Conservation (phyloP, 2,888 invertebrate species). For the Eucera pruinosa region DNA sequence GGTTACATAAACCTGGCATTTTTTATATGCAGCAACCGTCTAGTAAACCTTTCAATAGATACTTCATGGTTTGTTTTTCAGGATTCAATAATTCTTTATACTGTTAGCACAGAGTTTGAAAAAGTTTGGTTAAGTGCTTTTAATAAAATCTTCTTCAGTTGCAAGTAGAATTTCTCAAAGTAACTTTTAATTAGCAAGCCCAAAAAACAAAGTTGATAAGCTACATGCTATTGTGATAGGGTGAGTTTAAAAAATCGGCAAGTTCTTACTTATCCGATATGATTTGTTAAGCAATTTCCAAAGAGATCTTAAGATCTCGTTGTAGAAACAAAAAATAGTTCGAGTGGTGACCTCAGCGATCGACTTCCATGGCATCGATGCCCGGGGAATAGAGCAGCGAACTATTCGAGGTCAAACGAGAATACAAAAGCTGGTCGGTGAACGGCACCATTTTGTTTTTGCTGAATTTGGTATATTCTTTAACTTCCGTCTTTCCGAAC, state of each 20-base stretch:
- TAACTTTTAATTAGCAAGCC: background rate
- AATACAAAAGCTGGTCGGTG: constrained; percentile 51
- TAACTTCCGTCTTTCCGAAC: no score
- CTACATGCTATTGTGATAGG: no score
- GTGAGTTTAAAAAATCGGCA: background rate
- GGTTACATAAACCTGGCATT: no score
- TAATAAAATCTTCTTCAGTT: background rate
- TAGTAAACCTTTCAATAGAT: no score
- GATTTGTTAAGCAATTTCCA: background rate
- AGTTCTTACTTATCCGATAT: background rate
- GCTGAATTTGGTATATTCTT: background rate
- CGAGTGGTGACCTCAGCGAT: constrained; percentile 53
- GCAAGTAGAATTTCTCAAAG: background rate
- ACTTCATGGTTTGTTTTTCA: no score
- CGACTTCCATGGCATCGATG: constrained; percentile 56
- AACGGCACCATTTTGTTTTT: constrained; percentile 34
- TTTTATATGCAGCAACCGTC: no score
- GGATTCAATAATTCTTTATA: no score
- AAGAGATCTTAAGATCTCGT: constrained; percentile 1
- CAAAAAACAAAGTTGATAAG: no score
- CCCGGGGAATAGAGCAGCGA: constrained; percentile 58
- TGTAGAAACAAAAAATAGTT: constrained; percentile 40
- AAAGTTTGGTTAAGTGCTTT: background rate
- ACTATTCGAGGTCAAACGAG: constrained; percentile 57
- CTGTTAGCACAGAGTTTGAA: background rate